Conservation (phyloP, 2,888 invertebrate species). For the Melanotus villosus region DNA sequence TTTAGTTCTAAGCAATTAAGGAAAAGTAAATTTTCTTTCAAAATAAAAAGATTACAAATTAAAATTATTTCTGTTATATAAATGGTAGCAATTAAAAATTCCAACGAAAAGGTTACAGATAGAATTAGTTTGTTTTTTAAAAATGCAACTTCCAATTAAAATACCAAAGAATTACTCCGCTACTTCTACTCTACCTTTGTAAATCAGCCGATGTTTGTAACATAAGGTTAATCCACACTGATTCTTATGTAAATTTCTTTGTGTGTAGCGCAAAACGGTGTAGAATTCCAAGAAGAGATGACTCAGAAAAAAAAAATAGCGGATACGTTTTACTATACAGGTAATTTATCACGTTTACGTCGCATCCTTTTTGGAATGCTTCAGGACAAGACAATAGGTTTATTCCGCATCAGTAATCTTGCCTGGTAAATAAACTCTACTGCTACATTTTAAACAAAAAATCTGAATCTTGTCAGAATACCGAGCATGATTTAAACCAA, state of each 20-base stretch:
- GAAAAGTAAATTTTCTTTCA: too few species aligned
- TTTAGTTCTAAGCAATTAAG: too few species aligned
- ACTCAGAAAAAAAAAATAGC: conserved; percentile 24
- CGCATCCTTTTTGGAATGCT: conserved; percentile 36
- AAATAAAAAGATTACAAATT: too few species aligned
- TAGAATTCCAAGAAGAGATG: conserved; percentile 23
- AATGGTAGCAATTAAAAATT: too few species aligned
- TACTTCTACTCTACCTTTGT: neutral
- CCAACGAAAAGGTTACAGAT: too few species aligned
- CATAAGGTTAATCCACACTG: neutral
- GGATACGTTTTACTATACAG: conserved; percentile 29
- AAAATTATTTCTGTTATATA: too few species aligned
- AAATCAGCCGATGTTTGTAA: neutral
- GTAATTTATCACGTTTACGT: conserved; percentile 31
- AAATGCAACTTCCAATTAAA: neutral
- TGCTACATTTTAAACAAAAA: neutral
- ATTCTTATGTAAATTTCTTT: conserved; percentile 19
- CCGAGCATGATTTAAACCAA: neutral
- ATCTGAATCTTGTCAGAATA: conserved; percentile 2
- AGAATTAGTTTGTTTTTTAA: too few species aligned
- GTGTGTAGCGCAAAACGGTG: conserved; percentile 1
- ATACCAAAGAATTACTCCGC: neutral
- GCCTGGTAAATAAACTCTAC: conserved; percentile 19
- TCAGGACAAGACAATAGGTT: conserved; percentile 32
- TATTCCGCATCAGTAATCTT: conserved; percentile 34